phyloP scores from a whole-genome alignment of 2,113 vertebrate species.

The Cottus gobio region DNA sequence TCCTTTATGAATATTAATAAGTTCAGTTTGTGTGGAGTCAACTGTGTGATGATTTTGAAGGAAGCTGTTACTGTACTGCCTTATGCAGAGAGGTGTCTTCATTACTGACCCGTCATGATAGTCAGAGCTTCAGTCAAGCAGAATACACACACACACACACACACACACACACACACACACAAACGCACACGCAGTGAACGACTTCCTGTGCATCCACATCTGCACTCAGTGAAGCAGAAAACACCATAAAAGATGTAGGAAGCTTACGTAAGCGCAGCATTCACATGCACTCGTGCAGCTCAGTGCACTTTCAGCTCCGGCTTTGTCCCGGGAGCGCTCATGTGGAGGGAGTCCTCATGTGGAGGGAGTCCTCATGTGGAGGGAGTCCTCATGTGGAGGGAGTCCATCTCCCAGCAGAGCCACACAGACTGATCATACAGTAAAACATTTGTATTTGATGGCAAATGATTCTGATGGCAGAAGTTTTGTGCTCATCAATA shows the following conservation, averaged over 20 bases:
- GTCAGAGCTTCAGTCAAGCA: not conserved
- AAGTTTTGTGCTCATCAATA: too few species aligned
- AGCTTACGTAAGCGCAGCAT: constrained; percentile 31
- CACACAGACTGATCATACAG: not conserved
- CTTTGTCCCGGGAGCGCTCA: constrained; percentile 4
- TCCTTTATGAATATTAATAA: not conserved
- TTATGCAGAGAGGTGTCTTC: not conserved
- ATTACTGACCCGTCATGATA: not conserved
- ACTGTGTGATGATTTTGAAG: not conserved
- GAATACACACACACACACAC: not conserved
- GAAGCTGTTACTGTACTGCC: not conserved
- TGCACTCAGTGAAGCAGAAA: constrained; percentile 19
- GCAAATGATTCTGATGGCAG: not conserved
- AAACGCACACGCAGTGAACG: too few species aligned
- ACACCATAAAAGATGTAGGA: constrained; percentile 33
- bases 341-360: constrained; percentile 17
- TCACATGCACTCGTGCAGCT: constrained; percentile 21
- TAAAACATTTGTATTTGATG: not conserved
- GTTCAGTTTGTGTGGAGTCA: not conserved
- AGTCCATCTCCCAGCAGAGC: not conserved
- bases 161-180: too few species aligned
- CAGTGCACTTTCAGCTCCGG: not conserved
- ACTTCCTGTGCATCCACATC: not conserved
- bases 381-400: constrained; percentile 3
- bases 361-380: constrained; percentile 5